Conservation (phyloP, 1,140 invertebrate species). For the Piezodorus guildinii region DNA sequence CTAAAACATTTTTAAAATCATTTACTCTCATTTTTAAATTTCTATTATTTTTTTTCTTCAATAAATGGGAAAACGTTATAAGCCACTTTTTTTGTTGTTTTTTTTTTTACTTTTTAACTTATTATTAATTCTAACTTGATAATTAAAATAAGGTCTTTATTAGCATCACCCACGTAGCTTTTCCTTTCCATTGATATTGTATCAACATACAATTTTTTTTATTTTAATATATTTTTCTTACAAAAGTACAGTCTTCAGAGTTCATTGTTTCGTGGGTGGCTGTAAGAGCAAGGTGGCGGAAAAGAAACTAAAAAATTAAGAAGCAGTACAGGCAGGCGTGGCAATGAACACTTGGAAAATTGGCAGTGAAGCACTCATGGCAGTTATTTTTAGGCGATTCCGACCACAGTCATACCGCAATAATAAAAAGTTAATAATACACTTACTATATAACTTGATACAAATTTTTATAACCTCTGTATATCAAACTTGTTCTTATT, state of each 20-base stretch:
- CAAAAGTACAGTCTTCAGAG: constrained; percentile 12
- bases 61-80: neutral
- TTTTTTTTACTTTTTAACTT: neutral
- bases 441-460: no score
- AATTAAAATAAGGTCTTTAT: neutral
- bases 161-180: constrained; percentile 11
- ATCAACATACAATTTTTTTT: no score
- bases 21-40: neutral
- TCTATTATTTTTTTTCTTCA: neutral
- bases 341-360: neutral
- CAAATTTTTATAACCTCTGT: no score
- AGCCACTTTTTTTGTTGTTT: neutral
- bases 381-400: neutral
- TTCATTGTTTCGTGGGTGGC: constrained; percentile 13
- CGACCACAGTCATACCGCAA: no score
- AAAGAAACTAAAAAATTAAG: neutral
- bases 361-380: constrained; percentile 3
- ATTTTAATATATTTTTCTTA: constrained; percentile 1
- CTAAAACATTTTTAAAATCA: constrained; percentile 9
- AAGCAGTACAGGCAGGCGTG: neutral
- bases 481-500: no score
- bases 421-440: no score
- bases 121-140: constrained; percentile 15
- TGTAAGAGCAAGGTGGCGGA: neutral
- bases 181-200: no score